Evolutionary conservation across 2,888 invertebrate species (phyloP).

Genomic region (Hololepta plana): DNA sequence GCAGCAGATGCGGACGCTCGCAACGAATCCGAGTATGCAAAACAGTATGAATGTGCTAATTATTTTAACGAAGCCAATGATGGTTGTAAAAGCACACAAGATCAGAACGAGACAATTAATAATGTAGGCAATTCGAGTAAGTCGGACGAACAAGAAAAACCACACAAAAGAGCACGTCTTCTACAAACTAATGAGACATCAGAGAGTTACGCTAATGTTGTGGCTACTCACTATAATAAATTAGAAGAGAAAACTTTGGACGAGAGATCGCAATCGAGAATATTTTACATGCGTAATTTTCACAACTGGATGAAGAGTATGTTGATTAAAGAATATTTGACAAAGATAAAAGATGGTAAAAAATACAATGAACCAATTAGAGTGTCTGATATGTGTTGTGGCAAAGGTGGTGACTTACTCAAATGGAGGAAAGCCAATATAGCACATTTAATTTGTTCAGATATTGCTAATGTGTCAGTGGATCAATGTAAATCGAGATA

Average conservation of each 20-base stretch:
- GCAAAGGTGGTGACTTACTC: conserved; percentile 95
- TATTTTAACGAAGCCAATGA: too few species aligned
- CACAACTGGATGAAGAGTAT: conserved; percentile 99
- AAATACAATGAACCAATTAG: conserved; percentile 46
- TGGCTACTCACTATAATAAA: conserved; percentile 89
- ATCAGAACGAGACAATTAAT: too few species aligned
- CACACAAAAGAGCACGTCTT: too few species aligned
- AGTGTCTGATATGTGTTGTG: conserved; percentile 90
- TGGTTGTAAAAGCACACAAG: too few species aligned
- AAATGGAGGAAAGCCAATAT: conserved; percentile 85
- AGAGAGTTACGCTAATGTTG: too few species aligned
- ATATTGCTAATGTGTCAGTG: conserved; percentile 85
- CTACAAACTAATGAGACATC: too few species aligned
- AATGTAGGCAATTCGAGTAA: too few species aligned
- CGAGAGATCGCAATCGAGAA: conserved; percentile 72
- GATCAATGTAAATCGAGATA: conserved; percentile 80
- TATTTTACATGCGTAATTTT: conserved; percentile 87
- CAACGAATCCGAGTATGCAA: too few species aligned
- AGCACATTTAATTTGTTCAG: conserved; percentile 70
- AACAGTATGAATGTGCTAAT: too few species aligned
- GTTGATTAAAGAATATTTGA: conserved; percentile 69
- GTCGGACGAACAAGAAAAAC: too few species aligned
- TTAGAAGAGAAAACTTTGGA: conserved; percentile 66
- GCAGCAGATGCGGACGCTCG: too few species aligned
- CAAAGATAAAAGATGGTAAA: conserved; percentile 42